phyloP scores from a whole-genome alignment of 2,888 invertebrate genomes.

The Hirtodrosophila cameraria region DNA sequence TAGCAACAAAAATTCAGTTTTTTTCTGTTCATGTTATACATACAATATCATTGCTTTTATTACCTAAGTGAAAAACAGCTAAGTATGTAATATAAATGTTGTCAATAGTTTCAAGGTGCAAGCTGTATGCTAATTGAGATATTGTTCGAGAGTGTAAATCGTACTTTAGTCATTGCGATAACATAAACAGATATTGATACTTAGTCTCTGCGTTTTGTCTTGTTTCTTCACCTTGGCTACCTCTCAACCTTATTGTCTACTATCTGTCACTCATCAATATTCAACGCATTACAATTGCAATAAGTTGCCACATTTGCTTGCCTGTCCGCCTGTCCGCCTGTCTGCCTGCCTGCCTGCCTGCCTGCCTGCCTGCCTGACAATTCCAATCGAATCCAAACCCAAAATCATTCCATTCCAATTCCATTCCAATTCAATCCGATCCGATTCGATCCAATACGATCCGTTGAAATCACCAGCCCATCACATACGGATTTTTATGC shows the following conservation, averaged over 20 bases:
- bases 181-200: constrained; percentile 12
- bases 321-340: no score
- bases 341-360: no score
- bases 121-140: constrained; percentile 20
- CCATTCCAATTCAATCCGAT: constrained; percentile 28
- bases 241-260: constrained; percentile 22
- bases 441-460: constrained; percentile 37
- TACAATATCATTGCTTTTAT: no score
- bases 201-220: constrained; percentile 14
- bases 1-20: no score
- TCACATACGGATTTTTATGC: constrained; percentile 72
- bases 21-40: no score
- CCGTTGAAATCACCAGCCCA: constrained; percentile 65
- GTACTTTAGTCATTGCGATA: constrained; percentile 22
- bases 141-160: background rate
- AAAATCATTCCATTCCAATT: constrained; percentile 18
- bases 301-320: constrained; percentile 68
- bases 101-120: no score
- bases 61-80: no score
- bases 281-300: constrained; percentile 80
- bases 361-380: no score
- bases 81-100: no score
- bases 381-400: constrained; percentile 20
- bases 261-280: constrained; percentile 68
- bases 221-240: background rate